phyloP scores from a whole-genome alignment of 2,888 invertebrate genomes.

The Drosophila borborema region DNA sequence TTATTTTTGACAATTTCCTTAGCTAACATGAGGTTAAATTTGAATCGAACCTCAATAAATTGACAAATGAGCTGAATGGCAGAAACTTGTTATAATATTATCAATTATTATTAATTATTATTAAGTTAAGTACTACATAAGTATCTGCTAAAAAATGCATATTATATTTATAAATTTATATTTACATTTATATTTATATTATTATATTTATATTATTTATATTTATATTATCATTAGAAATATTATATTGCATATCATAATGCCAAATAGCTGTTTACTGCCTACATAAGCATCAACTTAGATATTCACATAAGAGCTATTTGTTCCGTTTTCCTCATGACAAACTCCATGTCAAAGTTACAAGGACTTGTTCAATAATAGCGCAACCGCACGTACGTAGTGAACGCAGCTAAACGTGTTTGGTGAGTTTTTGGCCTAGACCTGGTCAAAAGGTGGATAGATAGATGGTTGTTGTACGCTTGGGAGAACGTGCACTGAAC shows the following conservation, averaged over 20 bases:
- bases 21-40: too few species aligned
- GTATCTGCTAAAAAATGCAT: too few species aligned
- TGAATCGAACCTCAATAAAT: too few species aligned
- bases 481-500: slow-evolving; percentile 45
- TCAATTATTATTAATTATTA: too few species aligned
- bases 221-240: too few species aligned
- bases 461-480: slow-evolving; percentile 39
- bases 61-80: too few species aligned
- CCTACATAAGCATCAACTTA: not conserved
- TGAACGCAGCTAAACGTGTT: slow-evolving; percentile 47
- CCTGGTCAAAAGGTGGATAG: slow-evolving; percentile 61
- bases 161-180: too few species aligned
- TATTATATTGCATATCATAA: not conserved
- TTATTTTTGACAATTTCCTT: too few species aligned
- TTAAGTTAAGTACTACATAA: too few species aligned
- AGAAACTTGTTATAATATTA: too few species aligned
- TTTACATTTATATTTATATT: too few species aligned
- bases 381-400: slow-evolving; percentile 32
- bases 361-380: slow-evolving; percentile 2
- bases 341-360: slow-evolving; percentile 3
- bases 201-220: too few species aligned
- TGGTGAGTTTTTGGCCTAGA: slow-evolving; percentile 49
- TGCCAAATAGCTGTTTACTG: not conserved
- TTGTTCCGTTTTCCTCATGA: not conserved
- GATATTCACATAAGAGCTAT: not conserved